phyloP scores from a whole-genome alignment of 2,888 invertebrate genomes.

The Podabrus alpinus region DNA sequence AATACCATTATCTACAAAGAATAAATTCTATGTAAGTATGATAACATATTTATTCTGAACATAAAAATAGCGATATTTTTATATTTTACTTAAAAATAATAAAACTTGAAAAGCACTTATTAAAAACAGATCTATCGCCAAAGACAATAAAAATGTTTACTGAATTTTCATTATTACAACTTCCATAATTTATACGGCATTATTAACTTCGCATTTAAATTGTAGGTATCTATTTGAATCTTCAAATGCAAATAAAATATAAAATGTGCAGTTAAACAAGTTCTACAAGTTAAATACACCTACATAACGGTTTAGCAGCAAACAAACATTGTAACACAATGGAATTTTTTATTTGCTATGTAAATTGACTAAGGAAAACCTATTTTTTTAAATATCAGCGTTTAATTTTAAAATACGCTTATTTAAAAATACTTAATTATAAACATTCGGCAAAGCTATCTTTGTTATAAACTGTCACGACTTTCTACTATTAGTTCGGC shows the following conservation, averaged over 20 bases:
- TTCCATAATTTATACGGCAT: background rate
- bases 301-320: background rate
- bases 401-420: too few relatives aligned
- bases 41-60: too few relatives aligned
- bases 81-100: background rate
- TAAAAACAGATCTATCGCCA: background rate
- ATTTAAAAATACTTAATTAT: too few relatives aligned
- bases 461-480: too few relatives aligned
- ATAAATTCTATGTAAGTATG: too few relatives aligned
- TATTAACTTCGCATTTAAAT: background rate
- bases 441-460: too few relatives aligned
- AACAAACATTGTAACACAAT: background rate
- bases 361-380: background rate
- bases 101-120: background rate
- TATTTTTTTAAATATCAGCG: background rate
- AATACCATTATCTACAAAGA: too few relatives aligned
- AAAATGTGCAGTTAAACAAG: background rate
- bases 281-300: background rate
- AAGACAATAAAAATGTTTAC: background rate
- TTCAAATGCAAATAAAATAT: background rate
- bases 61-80: background rate
- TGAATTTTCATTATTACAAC: background rate
- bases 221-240: background rate
- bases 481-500: too few relatives aligned
- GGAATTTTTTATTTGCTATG: background rate